Evolutionary conservation across 2,797 vertebrate species (phyloP).

Genomic region (Bufotes viridis): DNA sequence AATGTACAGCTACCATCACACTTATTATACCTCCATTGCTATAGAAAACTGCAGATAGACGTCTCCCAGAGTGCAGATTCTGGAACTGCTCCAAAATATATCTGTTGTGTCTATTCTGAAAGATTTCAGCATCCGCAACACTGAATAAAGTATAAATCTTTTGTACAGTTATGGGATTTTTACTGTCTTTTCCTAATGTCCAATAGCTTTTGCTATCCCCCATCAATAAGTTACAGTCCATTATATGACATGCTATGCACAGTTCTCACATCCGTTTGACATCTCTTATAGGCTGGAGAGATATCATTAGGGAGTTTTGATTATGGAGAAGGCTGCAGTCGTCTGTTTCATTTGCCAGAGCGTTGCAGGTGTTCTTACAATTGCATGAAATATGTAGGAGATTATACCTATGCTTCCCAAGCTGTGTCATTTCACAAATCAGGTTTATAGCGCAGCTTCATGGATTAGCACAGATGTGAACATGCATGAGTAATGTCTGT

Average conservation of each 20-base stretch:
- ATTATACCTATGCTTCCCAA: not conserved
- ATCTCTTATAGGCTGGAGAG: not conserved
- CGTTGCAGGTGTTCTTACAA: constrained; percentile 10
- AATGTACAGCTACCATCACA: not conserved
- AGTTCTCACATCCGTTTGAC: not conserved
- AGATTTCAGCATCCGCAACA: not conserved
- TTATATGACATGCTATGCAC: not conserved
- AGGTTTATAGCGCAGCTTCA: not conserved
- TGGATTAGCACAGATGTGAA: constrained; percentile 1
- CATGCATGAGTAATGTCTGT: not conserved
- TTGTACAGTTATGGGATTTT: not conserved
- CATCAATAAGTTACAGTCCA: not conserved
- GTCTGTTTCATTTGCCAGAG: not conserved
- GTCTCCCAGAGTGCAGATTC: not conserved
- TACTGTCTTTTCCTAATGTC: not conserved
- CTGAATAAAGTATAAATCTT: not conserved
- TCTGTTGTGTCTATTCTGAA: not conserved
- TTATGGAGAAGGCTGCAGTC: not conserved
- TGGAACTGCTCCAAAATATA: not conserved
- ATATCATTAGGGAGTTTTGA: constrained; percentile 4
- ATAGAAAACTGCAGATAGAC: not conserved
- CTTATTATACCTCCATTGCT: not conserved
- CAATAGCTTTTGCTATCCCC: not conserved
- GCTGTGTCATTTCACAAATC: not conserved
- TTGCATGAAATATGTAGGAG: not conserved